Conservation (phyloP, 2,888 invertebrate species). For the Mesorhabditis spiculigera region DNA sequence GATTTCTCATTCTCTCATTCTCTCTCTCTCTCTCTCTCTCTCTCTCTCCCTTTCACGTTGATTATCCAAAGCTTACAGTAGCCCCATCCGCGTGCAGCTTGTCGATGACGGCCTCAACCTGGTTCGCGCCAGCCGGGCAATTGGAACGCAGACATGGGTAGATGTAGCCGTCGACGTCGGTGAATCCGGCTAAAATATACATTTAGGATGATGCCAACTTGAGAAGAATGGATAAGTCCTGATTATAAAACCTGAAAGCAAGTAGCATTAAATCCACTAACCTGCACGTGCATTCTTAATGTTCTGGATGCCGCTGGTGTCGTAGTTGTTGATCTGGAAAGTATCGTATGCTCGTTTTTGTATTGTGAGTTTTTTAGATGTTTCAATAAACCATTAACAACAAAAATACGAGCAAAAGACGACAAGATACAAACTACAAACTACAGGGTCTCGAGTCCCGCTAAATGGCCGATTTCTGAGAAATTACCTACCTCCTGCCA, state of each 20-base stretch:
- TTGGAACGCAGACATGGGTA: neutral
- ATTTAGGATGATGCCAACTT: neutral
- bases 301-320: neutral
- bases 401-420: no score
- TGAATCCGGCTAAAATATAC: neutral
- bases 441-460: neutral
- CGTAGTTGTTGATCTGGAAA: conserved; percentile 3
- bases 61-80: neutral
- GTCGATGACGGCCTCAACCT: conserved; percentile 6
- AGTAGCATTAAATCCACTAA: neutral
- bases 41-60: no score
- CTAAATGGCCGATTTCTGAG: neutral
- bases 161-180: conserved; percentile 5
- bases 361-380: no score
- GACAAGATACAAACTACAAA: no score
- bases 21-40: neutral
- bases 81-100: conserved; percentile 12
- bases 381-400: no score
- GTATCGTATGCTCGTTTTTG: neutral
- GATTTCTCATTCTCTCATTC: neutral
- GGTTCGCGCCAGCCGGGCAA: conserved; percentile 1
- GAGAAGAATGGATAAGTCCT: neutral
- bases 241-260: neutral
- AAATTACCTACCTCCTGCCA: neutral
- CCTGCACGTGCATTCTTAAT: neutral